phyloP scores from a whole-genome alignment of 1,140 invertebrate genomes.

The Coelopa frigida region DNA sequence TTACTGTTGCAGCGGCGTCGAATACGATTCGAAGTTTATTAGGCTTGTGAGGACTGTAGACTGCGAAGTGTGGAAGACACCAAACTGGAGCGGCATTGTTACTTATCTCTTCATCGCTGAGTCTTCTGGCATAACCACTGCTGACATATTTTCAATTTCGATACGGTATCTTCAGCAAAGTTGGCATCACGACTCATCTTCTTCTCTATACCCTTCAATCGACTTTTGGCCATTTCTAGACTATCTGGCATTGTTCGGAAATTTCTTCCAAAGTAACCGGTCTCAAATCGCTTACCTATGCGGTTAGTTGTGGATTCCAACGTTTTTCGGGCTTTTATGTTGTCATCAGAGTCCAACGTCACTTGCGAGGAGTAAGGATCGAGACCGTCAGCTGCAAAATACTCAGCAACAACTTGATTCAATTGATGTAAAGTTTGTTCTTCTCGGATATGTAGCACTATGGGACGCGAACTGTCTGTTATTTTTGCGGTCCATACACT shows the following conservation, averaged over 20 bases:
- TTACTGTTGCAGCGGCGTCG: constrained; percentile 22
- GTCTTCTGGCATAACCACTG: constrained; percentile 15
- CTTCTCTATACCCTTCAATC: constrained; percentile 10
- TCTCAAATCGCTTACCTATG: constrained; percentile 12
- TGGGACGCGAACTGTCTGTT: neutral
- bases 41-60: constrained; percentile 24
- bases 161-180: constrained; percentile 8
- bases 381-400: neutral
- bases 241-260: constrained; percentile 10
- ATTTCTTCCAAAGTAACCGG: constrained; percentile 16
- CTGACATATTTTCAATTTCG: constrained; percentile 17
- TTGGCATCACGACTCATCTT: constrained; percentile 12
- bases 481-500: neutral
- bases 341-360: neutral
- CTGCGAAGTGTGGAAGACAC: constrained; percentile 35
- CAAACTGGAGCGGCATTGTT: constrained; percentile 12
- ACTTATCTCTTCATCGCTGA: neutral
- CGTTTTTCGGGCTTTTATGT: constrained; percentile 1
- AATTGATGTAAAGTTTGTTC: no score
- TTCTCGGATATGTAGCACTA: no score
- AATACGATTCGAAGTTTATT: constrained; percentile 26
- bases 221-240: neutral
- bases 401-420: neutral
- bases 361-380: neutral
- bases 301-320: constrained; percentile 1